Conservation (phyloP, 2,797 vertebrate species). For the Otolemur crassicaudatus region DNA sequence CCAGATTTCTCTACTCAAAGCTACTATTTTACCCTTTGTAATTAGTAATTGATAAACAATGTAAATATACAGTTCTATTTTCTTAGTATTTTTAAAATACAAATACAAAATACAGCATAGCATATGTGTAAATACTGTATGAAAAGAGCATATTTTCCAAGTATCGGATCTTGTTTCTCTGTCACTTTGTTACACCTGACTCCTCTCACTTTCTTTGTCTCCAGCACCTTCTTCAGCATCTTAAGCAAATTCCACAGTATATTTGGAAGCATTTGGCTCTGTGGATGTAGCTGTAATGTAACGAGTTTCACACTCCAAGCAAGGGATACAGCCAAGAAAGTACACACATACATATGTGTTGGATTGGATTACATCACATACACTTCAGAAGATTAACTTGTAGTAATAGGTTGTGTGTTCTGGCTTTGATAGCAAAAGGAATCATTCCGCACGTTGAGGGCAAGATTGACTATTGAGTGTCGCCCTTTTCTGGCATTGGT, state of each 20-base stretch:
- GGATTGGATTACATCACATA: not conserved
- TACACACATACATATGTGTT: not conserved
- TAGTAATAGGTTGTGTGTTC: conserved; percentile 33
- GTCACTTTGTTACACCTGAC: not conserved
- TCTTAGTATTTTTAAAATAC: not conserved
- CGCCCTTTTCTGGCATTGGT: not conserved
- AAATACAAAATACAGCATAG: no score
- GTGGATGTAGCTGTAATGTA: not conserved
- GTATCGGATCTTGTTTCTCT: not conserved
- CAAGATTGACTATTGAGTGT: conserved; percentile 42
- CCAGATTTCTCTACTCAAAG: not conserved
- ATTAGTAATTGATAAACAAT: not conserved
- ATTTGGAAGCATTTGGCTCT: conserved; percentile 29
- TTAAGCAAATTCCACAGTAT: not conserved
- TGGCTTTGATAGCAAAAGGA: conserved; percentile 1
- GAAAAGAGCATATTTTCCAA: not conserved
- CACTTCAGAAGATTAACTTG: conserved; percentile 51
- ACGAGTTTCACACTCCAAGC: not conserved
- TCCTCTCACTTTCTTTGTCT: not conserved
- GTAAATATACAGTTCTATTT: not conserved
- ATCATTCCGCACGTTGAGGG: conserved; percentile 28
- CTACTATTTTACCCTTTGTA: not conserved
- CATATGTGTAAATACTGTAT: not conserved
- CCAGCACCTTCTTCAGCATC: not conserved
- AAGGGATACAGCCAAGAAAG: not conserved